Percentiles rank a stretch among this genome's conserved stretches.
Conservation (phyloP, 2,797 vertebrate species). For the Denticeps clupeoides region DNA sequence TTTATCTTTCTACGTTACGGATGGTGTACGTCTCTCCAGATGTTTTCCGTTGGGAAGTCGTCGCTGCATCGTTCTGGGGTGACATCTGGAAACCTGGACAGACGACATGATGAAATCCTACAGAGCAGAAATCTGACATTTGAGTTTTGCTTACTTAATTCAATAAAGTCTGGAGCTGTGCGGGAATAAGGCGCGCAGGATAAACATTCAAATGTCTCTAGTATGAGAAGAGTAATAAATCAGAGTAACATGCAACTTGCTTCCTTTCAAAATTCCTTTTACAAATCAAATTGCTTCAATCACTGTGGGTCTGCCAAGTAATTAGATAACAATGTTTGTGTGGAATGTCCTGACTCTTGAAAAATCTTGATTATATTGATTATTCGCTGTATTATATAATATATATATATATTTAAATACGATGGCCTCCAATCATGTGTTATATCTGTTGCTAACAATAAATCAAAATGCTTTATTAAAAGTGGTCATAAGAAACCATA, state of each 20-base stretch:
- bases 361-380: constrained; percentile 41
- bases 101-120: background rate
- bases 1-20: no score
- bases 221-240: background rate
- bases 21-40: no score
- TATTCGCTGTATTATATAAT: constrained; percentile 13
- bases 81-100: no score
- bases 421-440: no score
- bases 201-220: constrained; percentile 4
- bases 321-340: background rate
- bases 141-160: background rate
- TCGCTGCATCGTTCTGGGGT: no score
- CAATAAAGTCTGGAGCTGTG: background rate
- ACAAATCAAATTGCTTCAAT: background rate
- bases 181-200: background rate
- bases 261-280: background rate
- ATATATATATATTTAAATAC: constrained; percentile 6
- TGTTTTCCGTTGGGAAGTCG: no score
- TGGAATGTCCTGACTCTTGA: background rate
- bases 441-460: no score
- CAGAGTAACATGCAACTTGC: background rate
- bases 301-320: background rate
- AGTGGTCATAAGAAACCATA: no score
- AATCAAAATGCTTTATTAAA: no score
- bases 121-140: background rate